Conservation (phyloP, 2,888 invertebrate genomes). For the Dendrolimus houi region DNA sequence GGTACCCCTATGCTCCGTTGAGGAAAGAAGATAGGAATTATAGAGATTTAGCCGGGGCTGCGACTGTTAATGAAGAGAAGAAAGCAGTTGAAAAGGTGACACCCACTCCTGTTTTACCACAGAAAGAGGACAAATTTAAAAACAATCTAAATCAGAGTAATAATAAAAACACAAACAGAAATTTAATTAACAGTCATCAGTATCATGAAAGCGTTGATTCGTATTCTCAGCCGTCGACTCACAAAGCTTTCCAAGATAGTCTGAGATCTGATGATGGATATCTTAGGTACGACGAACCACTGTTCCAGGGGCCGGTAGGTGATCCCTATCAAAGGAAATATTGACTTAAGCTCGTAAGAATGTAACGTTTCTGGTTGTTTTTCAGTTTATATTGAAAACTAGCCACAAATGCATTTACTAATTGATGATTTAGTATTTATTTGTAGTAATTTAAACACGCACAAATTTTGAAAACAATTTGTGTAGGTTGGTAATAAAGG, state of each 20-base stretch:
- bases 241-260: conserved; percentile 52
- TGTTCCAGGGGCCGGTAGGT: conserved; percentile 58
- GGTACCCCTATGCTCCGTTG: conserved; percentile 59
- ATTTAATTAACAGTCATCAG: conserved; percentile 61
- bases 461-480: conserved; percentile 34
- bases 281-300: conserved; percentile 56
- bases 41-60: conserved; percentile 57
- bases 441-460: conserved; percentile 25
- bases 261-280: conserved; percentile 54
- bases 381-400: conserved; percentile 28
- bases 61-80: conserved; percentile 54
- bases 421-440: conserved; percentile 28
- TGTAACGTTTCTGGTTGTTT: conserved; percentile 26
- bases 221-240: conserved; percentile 44
- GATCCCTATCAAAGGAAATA: conserved; percentile 67
- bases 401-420: conserved; percentile 19
- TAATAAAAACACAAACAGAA: conserved; percentile 26
- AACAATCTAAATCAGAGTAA: conserved; percentile 14
- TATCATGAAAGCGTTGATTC: conserved; percentile 51
- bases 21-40: conserved; percentile 66
- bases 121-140: conserved; percentile 53
- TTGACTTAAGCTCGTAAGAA: conserved; percentile 18
- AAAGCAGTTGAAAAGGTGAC: conserved; percentile 64
- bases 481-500: conserved; percentile 61
- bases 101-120: conserved; percentile 58